A percentile compares a stretch with the other conserved stretches of the same genome.
Evolutionary conservation across 2,113 vertebrate species (phyloP).

Genomic region (Myrmecophaga tridactyla): DNA sequence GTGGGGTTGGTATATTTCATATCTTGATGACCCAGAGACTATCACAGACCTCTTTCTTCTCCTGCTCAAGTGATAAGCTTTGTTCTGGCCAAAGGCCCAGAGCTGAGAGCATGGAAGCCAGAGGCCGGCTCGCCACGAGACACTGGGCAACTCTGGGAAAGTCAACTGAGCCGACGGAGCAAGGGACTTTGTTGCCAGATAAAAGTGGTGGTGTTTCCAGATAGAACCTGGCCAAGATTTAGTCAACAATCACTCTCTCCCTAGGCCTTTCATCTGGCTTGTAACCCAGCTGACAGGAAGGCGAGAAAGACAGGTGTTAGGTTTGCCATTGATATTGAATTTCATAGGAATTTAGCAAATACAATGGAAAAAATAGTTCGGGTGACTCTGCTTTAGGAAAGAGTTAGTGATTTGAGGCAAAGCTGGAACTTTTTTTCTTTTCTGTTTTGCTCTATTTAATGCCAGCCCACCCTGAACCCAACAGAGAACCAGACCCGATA

Average conservation of each 20-base stretch:
- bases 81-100: neutral
- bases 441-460: neutral
- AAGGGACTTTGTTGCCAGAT: neutral
- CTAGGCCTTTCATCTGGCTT: neutral
- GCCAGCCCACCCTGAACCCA: neutral
- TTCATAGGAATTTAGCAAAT: neutral
- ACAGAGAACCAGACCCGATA: neutral
- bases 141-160: neutral
- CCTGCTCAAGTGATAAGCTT: neutral
- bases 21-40: neutral
- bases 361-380: neutral
- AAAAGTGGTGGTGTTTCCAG: neutral
- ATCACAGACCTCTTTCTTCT: neutral
- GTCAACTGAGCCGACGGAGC: neutral
- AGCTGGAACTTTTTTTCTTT: neutral
- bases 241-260: accelerated
- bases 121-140: neutral
- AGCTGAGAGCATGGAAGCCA: neutral
- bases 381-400: neutral
- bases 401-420: neutral
- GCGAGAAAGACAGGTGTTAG: neutral
- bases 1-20: neutral
- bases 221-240: neutral
- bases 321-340: neutral
- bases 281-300: neutral